Conservation (phyloP, 2,797 vertebrate species). For the Nannoperca obscura region DNA sequence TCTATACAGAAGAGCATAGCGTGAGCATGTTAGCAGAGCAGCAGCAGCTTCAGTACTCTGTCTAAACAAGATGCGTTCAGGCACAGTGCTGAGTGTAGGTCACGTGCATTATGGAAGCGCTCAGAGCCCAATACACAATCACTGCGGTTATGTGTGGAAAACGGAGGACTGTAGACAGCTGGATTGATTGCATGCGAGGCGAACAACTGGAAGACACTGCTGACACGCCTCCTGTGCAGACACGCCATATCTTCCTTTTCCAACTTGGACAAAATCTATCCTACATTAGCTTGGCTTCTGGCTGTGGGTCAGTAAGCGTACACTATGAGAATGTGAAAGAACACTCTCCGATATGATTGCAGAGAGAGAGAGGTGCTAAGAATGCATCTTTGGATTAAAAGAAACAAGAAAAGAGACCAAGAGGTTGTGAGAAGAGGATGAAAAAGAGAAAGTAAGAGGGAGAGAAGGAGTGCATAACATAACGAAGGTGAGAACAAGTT, state of each 20-base stretch:
- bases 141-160: neutral
- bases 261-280: constrained; percentile 45
- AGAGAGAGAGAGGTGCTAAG: neutral
- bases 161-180: neutral
- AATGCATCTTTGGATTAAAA: neutral
- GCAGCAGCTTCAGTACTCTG: neutral
- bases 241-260: constrained; percentile 47
- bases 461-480: neutral
- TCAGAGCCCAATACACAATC: neutral
- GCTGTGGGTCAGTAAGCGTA: constrained; percentile 48
- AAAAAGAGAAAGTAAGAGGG: neutral
- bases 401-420: neutral
- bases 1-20: neutral
- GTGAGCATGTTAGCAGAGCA: constrained; percentile 1
- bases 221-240: neutral
- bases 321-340: constrained; percentile 16
- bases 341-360: neutral
- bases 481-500: neutral
- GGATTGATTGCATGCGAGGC: neutral
- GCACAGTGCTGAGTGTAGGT: neutral
- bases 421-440: neutral
- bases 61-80: constrained; percentile 7
- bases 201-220: neutral
- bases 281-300: constrained; percentile 43
- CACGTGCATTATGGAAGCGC: neutral